Base-by-base conservation (phyloP, 2,797 vertebrate species). In the Pseudopleuronectes americanus region DNA sequence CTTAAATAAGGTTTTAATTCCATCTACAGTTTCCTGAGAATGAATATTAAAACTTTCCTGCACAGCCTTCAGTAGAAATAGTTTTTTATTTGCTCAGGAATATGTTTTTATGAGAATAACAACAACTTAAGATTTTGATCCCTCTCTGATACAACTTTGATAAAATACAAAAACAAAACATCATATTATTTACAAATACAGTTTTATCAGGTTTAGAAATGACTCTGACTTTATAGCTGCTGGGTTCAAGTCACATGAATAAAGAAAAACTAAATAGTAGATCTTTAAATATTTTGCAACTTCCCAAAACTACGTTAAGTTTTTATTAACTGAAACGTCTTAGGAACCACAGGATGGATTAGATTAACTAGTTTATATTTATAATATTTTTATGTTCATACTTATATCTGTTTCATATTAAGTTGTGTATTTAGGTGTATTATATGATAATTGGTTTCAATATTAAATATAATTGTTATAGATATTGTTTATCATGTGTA, bases 171-270 rank as follows among this genome's bases (percentile, higher is more conserved):
- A 60, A 58, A 57, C 24, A 49, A 45, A 45, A 21, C 8, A 28
- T 23, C 6, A 45, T 47, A 45, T 49, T 79, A 84, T 81, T 48
- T 76, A 79, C 72, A 80, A 67, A 61, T 81, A 84, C 74, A 79
- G 74, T 71, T 74, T 69, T 45, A 57, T 41, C 17, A 36, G 4
- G 61, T 74, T 54, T 65, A 23, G 38, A 68, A 58, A 58, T 56
- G 4, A 47, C 31, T 51, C 21, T n/a, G 33, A 36, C n/a, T 38
- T 10, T 2, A 36, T 53, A 38, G 8, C 47, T 57, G 38, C 6
- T 0, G 3, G 4, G 17, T 59, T 52, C 26, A 59, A 69, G 52
- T 26, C 21, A 13, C 43, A 54, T 4, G 6, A 53, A 49, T 3
- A 19, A 17, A 47, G 45, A 3, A 47, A 47, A 47, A 47, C 31